Conservation (phyloP, 2,113 vertebrate genomes). For the Bufo gargarizans region DNA sequence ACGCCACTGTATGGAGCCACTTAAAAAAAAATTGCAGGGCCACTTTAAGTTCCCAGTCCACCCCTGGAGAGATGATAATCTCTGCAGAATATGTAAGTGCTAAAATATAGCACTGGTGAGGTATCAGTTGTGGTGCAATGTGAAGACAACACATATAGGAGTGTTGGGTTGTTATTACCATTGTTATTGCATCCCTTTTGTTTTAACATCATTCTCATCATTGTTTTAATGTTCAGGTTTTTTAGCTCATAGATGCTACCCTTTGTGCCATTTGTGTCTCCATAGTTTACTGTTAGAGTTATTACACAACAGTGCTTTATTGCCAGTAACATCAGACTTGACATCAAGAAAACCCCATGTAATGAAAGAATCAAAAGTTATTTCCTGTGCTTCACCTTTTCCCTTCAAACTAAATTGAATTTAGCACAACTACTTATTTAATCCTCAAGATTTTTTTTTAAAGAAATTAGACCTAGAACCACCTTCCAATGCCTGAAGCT, state of each 20-base stretch:
- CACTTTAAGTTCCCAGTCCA: too few relatives aligned
- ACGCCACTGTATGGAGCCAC: too few relatives aligned
- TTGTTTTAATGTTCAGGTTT: background rate
- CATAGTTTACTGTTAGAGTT: conserved; percentile 26
- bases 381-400: conserved; percentile 17
- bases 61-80: too few relatives aligned
- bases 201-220: background rate
- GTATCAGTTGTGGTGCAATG: too few relatives aligned
- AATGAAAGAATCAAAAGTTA: conserved; percentile 45
- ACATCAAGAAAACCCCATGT: conserved; percentile 34
- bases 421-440: conserved; percentile 24
- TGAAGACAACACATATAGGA: background rate
- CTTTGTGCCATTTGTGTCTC: conserved; percentile 31
- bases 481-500: background rate
- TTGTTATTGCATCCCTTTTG: background rate
- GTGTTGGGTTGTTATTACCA: background rate
- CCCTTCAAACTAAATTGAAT: conserved; percentile 29
- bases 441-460: conserved; percentile 6
- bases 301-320: conserved; percentile 40
- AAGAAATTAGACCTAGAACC: conserved; percentile 18
- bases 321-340: conserved; percentile 35
- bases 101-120: too few relatives aligned
- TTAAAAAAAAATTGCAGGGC: too few relatives aligned
- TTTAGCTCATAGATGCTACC: background rate
- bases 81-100: too few relatives aligned